These are phyloP conservation scores for Pedionomus torquatus DNA, from an alignment of 2,113 vertebrate genomes.

Conservation along the genomic window DNA sequence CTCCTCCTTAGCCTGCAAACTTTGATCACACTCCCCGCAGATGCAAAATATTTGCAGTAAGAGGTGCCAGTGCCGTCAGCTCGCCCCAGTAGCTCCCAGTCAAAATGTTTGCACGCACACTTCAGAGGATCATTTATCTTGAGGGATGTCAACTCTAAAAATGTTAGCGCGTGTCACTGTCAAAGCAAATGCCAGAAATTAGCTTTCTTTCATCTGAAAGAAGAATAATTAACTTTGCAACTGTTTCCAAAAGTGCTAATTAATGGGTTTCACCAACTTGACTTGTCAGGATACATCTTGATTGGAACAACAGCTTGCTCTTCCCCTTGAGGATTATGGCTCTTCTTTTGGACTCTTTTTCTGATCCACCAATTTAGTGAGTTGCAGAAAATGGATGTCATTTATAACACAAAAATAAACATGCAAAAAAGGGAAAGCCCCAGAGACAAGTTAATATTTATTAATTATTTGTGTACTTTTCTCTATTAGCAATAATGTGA, in stretches of 20 bases:
- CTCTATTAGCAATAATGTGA: constrained; percentile 4
- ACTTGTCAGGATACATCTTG: constrained; percentile 78
- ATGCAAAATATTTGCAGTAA: constrained; percentile 45
- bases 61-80: constrained; percentile 1
- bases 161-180: constrained; percentile 82
- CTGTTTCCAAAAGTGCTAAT: constrained; percentile 86
- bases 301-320: constrained; percentile 69
- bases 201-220: constrained; percentile 83
- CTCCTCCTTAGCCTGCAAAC: background rate
- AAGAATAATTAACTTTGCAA: constrained; percentile 85
- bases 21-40: constrained; percentile 12
- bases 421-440: background rate
- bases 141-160: constrained; percentile 81
- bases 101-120: constrained; percentile 74
- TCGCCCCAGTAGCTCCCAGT: constrained; percentile 19
- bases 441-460: constrained; percentile 7
- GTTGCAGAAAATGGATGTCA: constrained; percentile 34
- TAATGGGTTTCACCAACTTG: constrained; percentile 83
- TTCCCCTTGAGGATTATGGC: constrained; percentile 66
- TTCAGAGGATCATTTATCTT: constrained; percentile 81
- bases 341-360: constrained; percentile 46
- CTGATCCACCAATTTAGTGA: background rate
- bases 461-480: constrained; percentile 33
- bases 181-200: constrained; percentile 82
- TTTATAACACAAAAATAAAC: constrained; percentile 58